Base-by-base conservation (phyloP, 2,888 invertebrate genomes). In the Lapara coniferarum region DNA sequence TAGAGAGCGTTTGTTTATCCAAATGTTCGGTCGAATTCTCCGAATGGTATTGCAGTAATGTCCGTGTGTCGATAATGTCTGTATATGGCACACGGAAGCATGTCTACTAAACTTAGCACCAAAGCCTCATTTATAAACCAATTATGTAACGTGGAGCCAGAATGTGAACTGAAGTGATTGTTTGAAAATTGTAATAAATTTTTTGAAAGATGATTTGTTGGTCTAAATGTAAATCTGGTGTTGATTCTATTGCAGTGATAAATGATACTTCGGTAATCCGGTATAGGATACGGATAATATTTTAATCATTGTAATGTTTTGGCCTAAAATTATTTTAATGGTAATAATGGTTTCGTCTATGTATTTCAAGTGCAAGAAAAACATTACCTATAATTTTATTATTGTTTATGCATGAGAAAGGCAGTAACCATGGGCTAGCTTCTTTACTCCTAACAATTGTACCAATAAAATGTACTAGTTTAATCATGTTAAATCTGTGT, bases 81-180 rank as follows among this genome's bases (percentile, higher is more conserved):
- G 89, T 75, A 89, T 83, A 78, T 81, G 74, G 89, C 70, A 82
- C 89, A 89, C 49, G 70, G 70, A 30, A 19, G 8, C 67, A 66
- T 37, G 53, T 56, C 55, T 19, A 2, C 12, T 12, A 46, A 13
- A 49, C 49, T 63, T 49, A 19, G 58, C 52, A 56, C 68, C 51
- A 68, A 52, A 51, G 51, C 30, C 51, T 10, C 51, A 59, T 68
- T 51, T 52, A 16, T 59, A 46, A 57, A 25, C 52, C 19, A 44
- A 49, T 63, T 63, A 63, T 63, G 49, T 63, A 63, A 46, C 63
- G 13, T 63, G 63, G 49, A 63, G 63, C 63, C 63, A 19, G 63
- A 63, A 63, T 63, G 14, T 57, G 57, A 57, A 57, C 13, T 63
- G 46, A 63, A 63, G 63, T 63, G 63, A 49, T 63, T 63, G 63